These are phyloP conservation scores for Eolophus roseicapilla DNA, from an alignment of 2,113 vertebrate genomes.

Conservation along the genomic window DNA sequence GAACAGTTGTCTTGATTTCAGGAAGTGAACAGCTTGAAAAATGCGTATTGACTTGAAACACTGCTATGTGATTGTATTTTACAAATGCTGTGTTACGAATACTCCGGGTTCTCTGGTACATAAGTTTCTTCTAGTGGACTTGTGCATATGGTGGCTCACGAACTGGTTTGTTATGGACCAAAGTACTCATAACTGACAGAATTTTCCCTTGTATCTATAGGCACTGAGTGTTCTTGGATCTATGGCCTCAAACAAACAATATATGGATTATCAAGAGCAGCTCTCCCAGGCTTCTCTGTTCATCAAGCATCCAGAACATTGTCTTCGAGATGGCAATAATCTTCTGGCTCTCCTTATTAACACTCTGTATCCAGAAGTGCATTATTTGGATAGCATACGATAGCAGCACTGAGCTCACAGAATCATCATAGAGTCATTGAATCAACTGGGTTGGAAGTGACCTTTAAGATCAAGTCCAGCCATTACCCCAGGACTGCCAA, in stretches of 20 bases:
- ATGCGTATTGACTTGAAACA: not conserved
- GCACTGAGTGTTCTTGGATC: conserved; percentile 81
- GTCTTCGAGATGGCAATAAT: conserved; percentile 84
- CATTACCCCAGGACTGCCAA: not conserved
- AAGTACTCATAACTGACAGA: not conserved
- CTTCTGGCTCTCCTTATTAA: conserved; percentile 89
- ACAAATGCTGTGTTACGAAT: not conserved
- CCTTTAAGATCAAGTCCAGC: not conserved
- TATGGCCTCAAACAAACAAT: conserved; percentile 88
- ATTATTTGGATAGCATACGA: conserved; percentile 90
- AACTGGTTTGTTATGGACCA: not conserved
- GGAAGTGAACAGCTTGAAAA: not conserved
- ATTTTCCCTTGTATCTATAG: conserved; percentile 60
- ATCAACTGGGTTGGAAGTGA: not conserved
- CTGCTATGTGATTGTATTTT: not conserved
- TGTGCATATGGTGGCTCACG: not conserved
- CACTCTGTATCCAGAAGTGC: conserved; percentile 88
- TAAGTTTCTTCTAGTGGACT: not conserved
- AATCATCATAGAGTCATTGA: not conserved
- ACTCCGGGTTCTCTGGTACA: not conserved
- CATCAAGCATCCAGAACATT: conserved; percentile 88
- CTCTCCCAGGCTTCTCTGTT: conserved; percentile 85
- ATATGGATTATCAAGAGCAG: conserved; percentile 85
- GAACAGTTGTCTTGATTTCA: not conserved
- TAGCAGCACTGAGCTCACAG: conserved; percentile 28